These are phyloP conservation scores for Choloepus didactylus DNA, from an alignment of 2,797 vertebrate species.

Conservation along the genomic window DNA sequence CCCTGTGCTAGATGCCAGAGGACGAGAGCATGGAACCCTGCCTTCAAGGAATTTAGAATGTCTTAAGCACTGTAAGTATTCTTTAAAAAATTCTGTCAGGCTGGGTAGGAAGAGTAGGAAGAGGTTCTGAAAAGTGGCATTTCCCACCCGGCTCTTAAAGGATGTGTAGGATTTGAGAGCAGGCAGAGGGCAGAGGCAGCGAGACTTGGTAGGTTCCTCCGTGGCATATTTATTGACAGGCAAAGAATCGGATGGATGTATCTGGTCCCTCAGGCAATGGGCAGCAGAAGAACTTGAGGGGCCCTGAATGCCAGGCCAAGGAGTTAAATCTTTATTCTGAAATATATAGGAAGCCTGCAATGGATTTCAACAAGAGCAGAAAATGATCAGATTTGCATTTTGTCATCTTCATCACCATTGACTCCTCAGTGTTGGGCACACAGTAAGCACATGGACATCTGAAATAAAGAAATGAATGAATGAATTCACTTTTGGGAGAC, in stretches of 20 bases:
- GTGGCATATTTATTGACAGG: neutral
- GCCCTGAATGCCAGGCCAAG: neutral
- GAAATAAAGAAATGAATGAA: conserved; percentile 35
- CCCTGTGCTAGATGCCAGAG: neutral
- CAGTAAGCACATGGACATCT: neutral
- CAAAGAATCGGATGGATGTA: conserved; percentile 5
- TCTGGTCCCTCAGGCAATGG: neutral
- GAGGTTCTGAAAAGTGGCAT: conserved; percentile 56
- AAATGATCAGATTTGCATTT: conserved; percentile 12
- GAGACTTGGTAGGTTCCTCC: neutral
- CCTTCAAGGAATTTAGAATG: conserved; percentile 40
- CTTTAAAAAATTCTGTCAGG: neutral
- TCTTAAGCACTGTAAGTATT: neutral
- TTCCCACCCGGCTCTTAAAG: neutral
- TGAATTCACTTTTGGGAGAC: neutral
- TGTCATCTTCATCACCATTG: neutral
- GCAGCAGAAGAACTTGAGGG: neutral
- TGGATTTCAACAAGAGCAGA: conserved; percentile 25
- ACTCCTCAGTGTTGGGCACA: neutral
- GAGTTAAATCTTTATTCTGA: conserved; percentile 42
- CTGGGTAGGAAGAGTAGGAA: conserved; percentile 21
- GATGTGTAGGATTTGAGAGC: conserved; percentile 13
- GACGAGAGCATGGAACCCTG: neutral
- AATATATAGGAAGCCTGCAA: conserved; percentile 38
- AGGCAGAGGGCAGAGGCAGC: neutral